Conservation (phyloP, 2,113 vertebrate species). For the Suncus etruscus region DNA sequence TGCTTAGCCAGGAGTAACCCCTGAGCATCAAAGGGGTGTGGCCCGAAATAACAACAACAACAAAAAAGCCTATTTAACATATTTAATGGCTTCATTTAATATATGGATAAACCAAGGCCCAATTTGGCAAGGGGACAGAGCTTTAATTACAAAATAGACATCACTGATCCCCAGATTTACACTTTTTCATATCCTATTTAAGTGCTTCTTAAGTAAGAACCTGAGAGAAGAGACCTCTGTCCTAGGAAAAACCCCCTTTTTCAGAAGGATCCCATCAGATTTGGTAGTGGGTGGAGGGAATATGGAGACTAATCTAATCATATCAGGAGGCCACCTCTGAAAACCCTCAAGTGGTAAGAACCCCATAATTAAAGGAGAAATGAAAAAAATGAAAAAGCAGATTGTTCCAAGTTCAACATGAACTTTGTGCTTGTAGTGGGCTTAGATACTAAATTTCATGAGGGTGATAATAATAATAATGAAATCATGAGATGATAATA, state of each 20-base stretch:
- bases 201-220: not conserved
- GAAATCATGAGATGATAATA: conserved; percentile 78
- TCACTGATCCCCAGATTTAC: not conserved
- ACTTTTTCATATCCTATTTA: not conserved
- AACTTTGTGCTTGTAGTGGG: conserved; percentile 29
- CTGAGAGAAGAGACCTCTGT: not conserved
- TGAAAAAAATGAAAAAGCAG: conserved; percentile 8
- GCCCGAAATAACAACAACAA: too few species aligned
- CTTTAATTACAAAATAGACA: not conserved
- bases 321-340: not conserved
- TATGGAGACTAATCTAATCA: not conserved
- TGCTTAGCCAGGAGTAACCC: too few species aligned
- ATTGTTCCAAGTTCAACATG: not conserved
- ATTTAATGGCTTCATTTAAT: not conserved
- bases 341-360: not conserved
- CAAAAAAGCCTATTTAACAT: too few species aligned
- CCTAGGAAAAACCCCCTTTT: not conserved
- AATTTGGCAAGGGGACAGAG: not conserved
- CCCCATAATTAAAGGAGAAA: not conserved
- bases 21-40: too few species aligned
- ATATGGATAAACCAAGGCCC: not conserved
- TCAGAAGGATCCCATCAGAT: too few species aligned
- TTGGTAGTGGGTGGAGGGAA: not conserved
- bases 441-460: conserved; percentile 58
- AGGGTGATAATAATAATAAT: conserved; percentile 75